Conservation (phyloP, 2,113 vertebrate species). For the Myiozetetes cayanensis region DNA sequence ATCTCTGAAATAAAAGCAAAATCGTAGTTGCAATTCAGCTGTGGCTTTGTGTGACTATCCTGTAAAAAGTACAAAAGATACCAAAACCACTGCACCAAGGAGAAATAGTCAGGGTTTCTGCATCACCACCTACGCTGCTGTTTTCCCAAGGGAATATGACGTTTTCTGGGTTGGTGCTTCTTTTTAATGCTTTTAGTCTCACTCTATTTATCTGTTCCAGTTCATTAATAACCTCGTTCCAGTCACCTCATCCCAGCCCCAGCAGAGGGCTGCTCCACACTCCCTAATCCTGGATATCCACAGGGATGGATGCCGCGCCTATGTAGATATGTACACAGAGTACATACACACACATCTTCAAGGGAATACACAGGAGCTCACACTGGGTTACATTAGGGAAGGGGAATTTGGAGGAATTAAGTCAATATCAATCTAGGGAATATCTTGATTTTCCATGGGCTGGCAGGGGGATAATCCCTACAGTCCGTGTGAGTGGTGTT, state of each 20-base stretch:
- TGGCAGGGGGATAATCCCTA: background rate
- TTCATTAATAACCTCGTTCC: background rate
- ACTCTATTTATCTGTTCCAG: background rate
- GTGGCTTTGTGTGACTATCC: background rate
- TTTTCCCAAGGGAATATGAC: background rate
- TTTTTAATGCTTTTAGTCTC: background rate
- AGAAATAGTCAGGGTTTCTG: background rate
- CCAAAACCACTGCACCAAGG: background rate
- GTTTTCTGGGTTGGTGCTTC: background rate
- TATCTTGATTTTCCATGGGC: background rate
- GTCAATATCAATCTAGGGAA: background rate
- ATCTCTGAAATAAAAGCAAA: background rate
- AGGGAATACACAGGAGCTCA: background rate
- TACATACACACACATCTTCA: fast-evolving
- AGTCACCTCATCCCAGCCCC: background rate
- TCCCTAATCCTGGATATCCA: background rate
- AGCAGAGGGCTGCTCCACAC: fast-evolving
- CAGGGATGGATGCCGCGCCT: fast-evolving
- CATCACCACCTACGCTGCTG: background rate
- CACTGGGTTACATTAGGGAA: fast-evolving
- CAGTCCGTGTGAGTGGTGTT: fast-evolving
- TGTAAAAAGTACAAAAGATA: background rate
- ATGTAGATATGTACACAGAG: fast-evolving
- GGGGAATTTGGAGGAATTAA: background rate
- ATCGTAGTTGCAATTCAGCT: background rate